A percentile compares a stretch with the other conserved stretches of the same genome.
These are phyloP conservation scores for Hippopotamus amphibius DNA, from an alignment of 2,113 vertebrate genomes.

Conservation along the genomic window DNA sequence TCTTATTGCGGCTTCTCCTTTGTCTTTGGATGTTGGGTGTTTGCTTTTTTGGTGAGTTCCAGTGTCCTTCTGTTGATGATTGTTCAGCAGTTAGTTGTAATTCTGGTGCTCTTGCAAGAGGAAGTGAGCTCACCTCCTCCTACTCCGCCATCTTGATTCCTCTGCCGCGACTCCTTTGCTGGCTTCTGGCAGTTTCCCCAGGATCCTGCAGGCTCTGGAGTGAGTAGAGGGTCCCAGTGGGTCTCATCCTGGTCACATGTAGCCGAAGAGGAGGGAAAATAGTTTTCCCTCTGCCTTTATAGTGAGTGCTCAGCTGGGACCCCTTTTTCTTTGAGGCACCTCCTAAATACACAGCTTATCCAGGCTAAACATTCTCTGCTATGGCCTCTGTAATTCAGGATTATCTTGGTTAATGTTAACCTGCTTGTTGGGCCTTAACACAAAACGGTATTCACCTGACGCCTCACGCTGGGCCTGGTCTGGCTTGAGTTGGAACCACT, in stretches of 20 bases:
- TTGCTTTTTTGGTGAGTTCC: too few relatives aligned
- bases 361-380: neutral
- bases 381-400: neutral
- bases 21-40: too few relatives aligned
- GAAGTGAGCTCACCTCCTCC: too few relatives aligned
- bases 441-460: neutral
- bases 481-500: neutral
- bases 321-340: neutral
- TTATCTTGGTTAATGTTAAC: neutral
- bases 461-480: neutral
- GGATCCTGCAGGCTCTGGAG: neutral
- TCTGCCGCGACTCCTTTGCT: neutral
- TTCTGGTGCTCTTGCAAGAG: too few relatives aligned
- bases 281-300: neutral
- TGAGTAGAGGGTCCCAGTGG: rapidly evolving
- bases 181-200: neutral
- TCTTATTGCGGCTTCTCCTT: too few relatives aligned
- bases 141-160: too few relatives aligned
- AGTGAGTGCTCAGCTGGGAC: neutral
- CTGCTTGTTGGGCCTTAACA: neutral
- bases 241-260: neutral
- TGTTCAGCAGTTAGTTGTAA: too few relatives aligned
- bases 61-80: too few relatives aligned
- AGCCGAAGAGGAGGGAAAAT: neutral
- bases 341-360: neutral